phyloP scores from a whole-genome alignment of 2,797 vertebrate genomes.

The Chaunax sp. region DNA sequence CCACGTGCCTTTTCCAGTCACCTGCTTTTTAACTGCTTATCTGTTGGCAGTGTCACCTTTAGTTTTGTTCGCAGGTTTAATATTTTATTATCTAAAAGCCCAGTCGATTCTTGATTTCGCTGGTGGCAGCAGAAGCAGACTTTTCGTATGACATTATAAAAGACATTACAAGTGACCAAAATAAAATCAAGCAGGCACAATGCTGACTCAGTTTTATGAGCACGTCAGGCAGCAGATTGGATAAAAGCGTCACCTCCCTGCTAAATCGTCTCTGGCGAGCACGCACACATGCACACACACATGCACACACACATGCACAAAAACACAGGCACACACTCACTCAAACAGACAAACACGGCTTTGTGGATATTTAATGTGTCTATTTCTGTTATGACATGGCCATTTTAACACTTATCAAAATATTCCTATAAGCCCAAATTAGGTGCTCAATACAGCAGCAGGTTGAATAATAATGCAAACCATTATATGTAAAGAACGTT shows the following conservation, averaged over 20 bases:
- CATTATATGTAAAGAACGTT: not conserved
- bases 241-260: slow-evolving; percentile 70
- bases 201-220: slow-evolving; percentile 69
- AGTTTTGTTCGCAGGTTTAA: slow-evolving; percentile 17
- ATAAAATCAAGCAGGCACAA: slow-evolving; percentile 19
- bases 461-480: not conserved
- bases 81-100: not conserved
- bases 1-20: not conserved
- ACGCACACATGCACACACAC: slow-evolving; percentile 6
- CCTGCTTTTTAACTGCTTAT: slow-evolving; percentile 29
- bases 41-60: slow-evolving; percentile 14
- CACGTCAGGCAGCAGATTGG: slow-evolving; percentile 55
- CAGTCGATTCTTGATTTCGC: slow-evolving; percentile 3
- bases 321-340: slow-evolving; percentile 9
- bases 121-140: slow-evolving; percentile 18
- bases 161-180: slow-evolving; percentile 11
- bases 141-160: not conserved
- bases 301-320: slow-evolving; percentile 1
- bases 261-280: slow-evolving; percentile 56
- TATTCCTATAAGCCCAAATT: slow-evolving; percentile 35
- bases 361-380: slow-evolving; percentile 62
- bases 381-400: slow-evolving; percentile 58
- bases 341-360: slow-evolving; percentile 26
- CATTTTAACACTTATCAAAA: slow-evolving; percentile 50
- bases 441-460: slow-evolving; percentile 16